Base-by-base conservation (phyloP, 2,888 invertebrate species). In the Pyrrhopygopsis socrates region DNA sequence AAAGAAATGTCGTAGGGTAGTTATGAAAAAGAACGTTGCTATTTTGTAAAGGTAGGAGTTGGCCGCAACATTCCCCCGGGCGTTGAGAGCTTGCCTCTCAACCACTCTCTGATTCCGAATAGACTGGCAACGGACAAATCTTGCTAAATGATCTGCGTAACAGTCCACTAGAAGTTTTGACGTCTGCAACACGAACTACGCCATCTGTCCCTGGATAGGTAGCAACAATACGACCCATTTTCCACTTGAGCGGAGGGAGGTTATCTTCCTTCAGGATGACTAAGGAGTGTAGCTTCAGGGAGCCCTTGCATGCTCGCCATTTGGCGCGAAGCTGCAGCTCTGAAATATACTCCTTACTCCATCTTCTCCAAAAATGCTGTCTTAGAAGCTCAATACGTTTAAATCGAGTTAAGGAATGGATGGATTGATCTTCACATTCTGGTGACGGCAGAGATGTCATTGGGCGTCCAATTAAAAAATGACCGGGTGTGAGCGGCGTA, bases 351-450 rank as follows among this genome's bases (percentile, higher is more conserved):
- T 91, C 88, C 3, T 80, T 84, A n/a, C 70, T 71, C 91, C 91
- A 89, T 4, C 89, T 68, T 27, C 60, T 24, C 91, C 89, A 89
- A 70, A 88, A 91, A 63, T 88, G 88, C 22, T 85, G 81, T 0
- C 83, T 71, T 2, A 83, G 50, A 24, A 84, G 83, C 50, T 88
- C 80, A 2, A 91, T 71, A 0, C 76, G 77, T 29, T 87, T 80
- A 20, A 45, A 88, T 13, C 89, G 67, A 24, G 74, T 65, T 8
- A 85, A 45, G 0, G 34, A n/a, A 27, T 68, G 54, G 1, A 9
- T 18, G 18, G 24, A 50, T 18, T 15, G 34, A 24, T 79, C 80
- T 63, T 74, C 8, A 18, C 41, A 71, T 60, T 54, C 30, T 11
- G 60, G 63, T 27, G 71, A 22, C 15, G 79, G 87, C 54, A 84